A percentile compares a stretch with the other conserved stretches of the same genome.
phyloP scores from a whole-genome alignment of 2,113 vertebrate genomes.

The Tetraodon nigroviridis region DNA sequence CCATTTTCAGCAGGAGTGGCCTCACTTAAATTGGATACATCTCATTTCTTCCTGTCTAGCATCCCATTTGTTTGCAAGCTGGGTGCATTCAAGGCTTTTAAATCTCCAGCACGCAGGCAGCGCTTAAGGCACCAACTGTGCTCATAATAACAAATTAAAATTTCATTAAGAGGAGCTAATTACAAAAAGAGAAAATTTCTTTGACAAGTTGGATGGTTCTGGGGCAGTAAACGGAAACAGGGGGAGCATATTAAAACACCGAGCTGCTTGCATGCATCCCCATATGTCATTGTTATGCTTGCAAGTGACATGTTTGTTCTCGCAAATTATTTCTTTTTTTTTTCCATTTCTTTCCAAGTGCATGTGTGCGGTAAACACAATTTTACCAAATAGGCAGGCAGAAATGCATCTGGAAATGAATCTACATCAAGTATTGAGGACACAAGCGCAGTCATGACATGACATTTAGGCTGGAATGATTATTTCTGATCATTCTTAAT shows the following conservation, averaged over 20 bases:
- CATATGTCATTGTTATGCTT: background rate
- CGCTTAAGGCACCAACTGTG: slow-evolving; percentile 33
- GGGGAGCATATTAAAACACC: slow-evolving; percentile 10
- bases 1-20: slow-evolving; percentile 17
- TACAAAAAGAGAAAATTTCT: slow-evolving; percentile 48
- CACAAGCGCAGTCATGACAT: no score
- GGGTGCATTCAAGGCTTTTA: slow-evolving; percentile 58
- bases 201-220: slow-evolving; percentile 48
- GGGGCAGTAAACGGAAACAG: slow-evolving; percentile 38
- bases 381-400: no score
- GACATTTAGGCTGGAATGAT: no score
- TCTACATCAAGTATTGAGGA: no score
- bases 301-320: slow-evolving; percentile 9
- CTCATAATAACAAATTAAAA: slow-evolving; percentile 62
- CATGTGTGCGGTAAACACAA: no score
- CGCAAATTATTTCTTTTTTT: background rate
- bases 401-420: no score
- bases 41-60: slow-evolving; percentile 38
- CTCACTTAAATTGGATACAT: slow-evolving; percentile 52
- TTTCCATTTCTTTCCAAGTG: no score
- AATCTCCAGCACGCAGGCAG: slow-evolving; percentile 42
- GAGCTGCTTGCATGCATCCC: slow-evolving; percentile 1
- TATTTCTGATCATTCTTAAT: no score
- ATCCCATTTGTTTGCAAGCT: slow-evolving; percentile 58
- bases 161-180: slow-evolving; percentile 57